Base-by-base conservation (phyloP, 1,140 invertebrate species). In the Dryas iulia region DNA sequence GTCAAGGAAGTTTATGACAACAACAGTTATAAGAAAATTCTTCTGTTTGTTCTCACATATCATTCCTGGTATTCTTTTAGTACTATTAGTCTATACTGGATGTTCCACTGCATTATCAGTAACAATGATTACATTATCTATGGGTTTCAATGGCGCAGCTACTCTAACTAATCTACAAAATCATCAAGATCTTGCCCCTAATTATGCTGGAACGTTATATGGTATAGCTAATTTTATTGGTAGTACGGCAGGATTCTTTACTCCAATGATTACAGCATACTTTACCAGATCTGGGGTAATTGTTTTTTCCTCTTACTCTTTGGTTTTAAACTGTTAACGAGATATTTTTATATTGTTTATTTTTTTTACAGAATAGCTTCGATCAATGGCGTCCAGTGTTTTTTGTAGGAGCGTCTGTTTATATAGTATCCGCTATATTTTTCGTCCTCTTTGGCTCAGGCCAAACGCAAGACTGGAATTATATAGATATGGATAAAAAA, bases 111-210 rank as follows among this genome's bases (percentile, higher is more conserved):
- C 91, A 2, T 73, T 93, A 23, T 94, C 95, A 6, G 93, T 96
- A 0, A 74, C 93, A 1, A 93, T 96, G 73, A 93, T 97, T 66
- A 95, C 95, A 11, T 77, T 96, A 39, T 96, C 96, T 0, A 93
- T 97, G 73, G 95, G 96, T 1, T 94, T 96, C 18, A 97, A 97
- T 70, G 97, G 97, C 0, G 96, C 97, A 39, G 95, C 96, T 0
- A 96, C 96, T 21, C 93, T 96, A 59, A 97, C 96, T 0, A 97
- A 94, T 89, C 93, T 96, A 78, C 95, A 96, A 77, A 98, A 98
- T 83, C 96, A 97, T 69, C 95, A 98, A 87, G 96, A 97, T 88
- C 89, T 97, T 31, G 95, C 96, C 0, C 92, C 92, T 0, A 97
- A 96, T 85, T 96, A 94, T 91, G 97, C 97, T 18, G 96, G 95